Evolutionary conservation across 2,888 invertebrate genomes (phyloP).

Genomic region (Sarcophaga carnaria): DNA sequence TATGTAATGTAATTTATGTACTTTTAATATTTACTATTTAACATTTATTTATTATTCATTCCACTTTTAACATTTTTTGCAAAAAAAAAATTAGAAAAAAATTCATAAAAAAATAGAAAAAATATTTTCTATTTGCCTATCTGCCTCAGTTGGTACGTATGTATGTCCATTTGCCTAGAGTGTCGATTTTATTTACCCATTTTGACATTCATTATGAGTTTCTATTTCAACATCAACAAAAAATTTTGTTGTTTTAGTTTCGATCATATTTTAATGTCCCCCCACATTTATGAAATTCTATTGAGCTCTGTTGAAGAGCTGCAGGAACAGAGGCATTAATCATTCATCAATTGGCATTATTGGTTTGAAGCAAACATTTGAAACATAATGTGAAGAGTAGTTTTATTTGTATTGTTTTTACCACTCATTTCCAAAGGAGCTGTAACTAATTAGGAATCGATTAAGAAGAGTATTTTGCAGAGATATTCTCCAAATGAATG

Average conservation of each 20-base stretch:
- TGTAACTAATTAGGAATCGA: too few species aligned
- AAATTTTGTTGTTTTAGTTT: not conserved
- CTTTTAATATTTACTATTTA: slow-evolving; percentile 20
- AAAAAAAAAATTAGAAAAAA: not conserved
- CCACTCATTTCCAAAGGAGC: too few species aligned
- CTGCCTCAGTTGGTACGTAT: not conserved
- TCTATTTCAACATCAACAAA: slow-evolving; percentile 21
- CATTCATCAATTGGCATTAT: not conserved
- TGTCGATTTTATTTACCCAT: not conserved
- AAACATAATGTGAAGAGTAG: too few species aligned
- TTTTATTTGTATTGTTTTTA: too few species aligned
- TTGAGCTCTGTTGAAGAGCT: slow-evolving; percentile 1
- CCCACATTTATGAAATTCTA: not conserved
- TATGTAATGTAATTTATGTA: not conserved
- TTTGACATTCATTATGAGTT: slow-evolving; percentile 15
- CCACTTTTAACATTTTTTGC: slow-evolving; percentile 8
- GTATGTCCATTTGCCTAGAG: not conserved
- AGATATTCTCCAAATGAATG: too few species aligned
- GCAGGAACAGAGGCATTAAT: not conserved
- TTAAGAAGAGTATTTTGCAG: too few species aligned
- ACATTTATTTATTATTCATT: slow-evolving; percentile 44
- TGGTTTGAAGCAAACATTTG: not conserved
- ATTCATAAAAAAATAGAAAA: too few species aligned
- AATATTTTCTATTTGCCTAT: not conserved
- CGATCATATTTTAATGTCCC: not conserved